Evolutionary conservation across 2,888 invertebrate genomes (phyloP).

Genomic region (Acronicta alni): DNA sequence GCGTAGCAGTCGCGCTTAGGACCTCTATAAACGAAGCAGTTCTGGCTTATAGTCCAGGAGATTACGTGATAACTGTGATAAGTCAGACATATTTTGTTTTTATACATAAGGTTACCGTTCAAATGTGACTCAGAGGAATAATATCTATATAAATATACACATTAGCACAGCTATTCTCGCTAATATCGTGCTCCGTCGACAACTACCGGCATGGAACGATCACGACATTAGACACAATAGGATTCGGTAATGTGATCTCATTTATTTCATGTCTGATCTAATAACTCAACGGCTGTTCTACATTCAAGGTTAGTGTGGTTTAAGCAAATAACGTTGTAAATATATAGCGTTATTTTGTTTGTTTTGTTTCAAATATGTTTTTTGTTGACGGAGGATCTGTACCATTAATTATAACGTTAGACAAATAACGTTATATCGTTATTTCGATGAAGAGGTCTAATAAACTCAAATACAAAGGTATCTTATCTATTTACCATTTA

Average conservation of each 20-base stretch:
- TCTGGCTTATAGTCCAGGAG: background rate
- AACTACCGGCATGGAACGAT: conserved; percentile 54
- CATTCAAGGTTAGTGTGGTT: conserved; percentile 49
- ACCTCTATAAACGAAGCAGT: no score
- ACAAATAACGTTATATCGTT: no score
- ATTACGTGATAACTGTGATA: background rate
- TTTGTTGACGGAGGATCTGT: no score
- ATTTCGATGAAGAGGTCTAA: no score
- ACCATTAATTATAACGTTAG: no score
- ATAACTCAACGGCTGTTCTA: conserved; percentile 38
- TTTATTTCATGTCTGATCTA: conserved; percentile 55
- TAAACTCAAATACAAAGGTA: no score
- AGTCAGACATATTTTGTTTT: background rate
- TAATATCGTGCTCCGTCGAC: conserved; percentile 51
- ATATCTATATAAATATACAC: conserved; percentile 39
- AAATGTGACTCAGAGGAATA: conserved; percentile 18
- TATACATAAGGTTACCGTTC: background rate
- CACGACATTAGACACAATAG: conserved; percentile 58
- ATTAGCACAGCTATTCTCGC: conserved; percentile 38
- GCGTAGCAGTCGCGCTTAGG: no score
- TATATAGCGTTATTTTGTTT: conserved; percentile 9
- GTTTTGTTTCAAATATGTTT: no score
- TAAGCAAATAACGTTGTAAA: conserved; percentile 23
- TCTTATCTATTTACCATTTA: no score
- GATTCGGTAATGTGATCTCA: conserved; percentile 61